Conservation (phyloP, 1,140 invertebrate genomes). For the Sarcophaga bullata region DNA sequence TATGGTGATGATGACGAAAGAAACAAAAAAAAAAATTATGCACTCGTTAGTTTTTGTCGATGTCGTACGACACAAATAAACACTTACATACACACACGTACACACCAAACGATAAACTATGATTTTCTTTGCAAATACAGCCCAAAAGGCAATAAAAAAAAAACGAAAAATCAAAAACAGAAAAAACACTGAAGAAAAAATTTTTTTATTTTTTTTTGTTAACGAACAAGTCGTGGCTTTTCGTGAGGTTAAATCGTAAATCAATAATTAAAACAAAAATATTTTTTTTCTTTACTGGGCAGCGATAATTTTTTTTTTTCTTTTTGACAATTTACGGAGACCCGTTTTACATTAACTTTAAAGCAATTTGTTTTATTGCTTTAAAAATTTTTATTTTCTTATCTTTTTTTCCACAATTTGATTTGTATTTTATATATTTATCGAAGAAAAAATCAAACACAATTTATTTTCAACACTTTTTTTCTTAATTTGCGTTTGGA, state of each 20-base stretch:
- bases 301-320: background rate
- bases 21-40: too few relatives aligned
- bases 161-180: background rate
- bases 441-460: background rate
- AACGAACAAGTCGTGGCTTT: slow-evolving; percentile 21
- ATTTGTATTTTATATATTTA: background rate
- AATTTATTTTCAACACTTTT: background rate
- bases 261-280: background rate
- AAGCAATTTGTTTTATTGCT: background rate
- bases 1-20: too few relatives aligned
- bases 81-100: too few relatives aligned
- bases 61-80: too few relatives aligned
- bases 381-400: slow-evolving; percentile 13
- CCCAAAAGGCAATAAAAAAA: background rate
- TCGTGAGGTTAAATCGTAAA: slow-evolving; percentile 24
- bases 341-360: background rate
- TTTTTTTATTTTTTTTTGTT: background rate
- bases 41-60: too few relatives aligned
- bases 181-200: background rate
- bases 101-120: too few relatives aligned
- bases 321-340: background rate
- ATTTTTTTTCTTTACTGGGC: background rate
- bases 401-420: background rate
- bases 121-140: too few relatives aligned
- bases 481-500: slow-evolving; percentile 24